A percentile compares a stretch with the other conserved stretches of the same genome.
phyloP scores from a whole-genome alignment of 2,113 vertebrate species.

The Odobenus rosmarus region DNA sequence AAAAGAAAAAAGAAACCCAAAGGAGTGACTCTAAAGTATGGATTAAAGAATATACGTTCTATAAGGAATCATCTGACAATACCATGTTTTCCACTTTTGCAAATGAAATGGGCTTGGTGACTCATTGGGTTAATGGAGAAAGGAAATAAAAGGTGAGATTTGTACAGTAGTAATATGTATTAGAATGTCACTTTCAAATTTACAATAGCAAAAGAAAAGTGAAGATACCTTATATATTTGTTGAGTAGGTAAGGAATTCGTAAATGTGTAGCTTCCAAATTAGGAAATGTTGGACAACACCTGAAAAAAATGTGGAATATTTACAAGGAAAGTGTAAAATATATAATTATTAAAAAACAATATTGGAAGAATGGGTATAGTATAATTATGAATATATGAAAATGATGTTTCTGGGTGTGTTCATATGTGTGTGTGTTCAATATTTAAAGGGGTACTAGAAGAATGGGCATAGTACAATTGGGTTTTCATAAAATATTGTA shows the following conservation, averaged over 20 bases:
- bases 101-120: not conserved
- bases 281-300: not conserved
- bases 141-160: slow-evolving; percentile 23
- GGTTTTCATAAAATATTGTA: not conserved
- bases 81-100: not conserved
- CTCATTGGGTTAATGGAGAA: not conserved
- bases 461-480: not conserved
- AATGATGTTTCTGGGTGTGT: not conserved
- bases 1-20: not conserved
- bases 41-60: slow-evolving; percentile 33
- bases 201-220: not conserved
- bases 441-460: not conserved
- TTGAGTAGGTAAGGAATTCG: not conserved
- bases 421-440: not conserved
- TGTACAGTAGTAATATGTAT: not conserved
- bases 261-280: not conserved
- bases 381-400: not conserved
- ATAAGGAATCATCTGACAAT: slow-evolving; percentile 1
- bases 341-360: not conserved
- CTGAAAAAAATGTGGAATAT: not conserved
- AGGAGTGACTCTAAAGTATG: not conserved
- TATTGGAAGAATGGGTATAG: not conserved
- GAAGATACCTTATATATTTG: not conserved
- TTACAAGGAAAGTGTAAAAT: not conserved
- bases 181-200: not conserved